Evolutionary conservation across 2,888 invertebrate species (phyloP).

Genomic region (Agrochola circellaris): DNA sequence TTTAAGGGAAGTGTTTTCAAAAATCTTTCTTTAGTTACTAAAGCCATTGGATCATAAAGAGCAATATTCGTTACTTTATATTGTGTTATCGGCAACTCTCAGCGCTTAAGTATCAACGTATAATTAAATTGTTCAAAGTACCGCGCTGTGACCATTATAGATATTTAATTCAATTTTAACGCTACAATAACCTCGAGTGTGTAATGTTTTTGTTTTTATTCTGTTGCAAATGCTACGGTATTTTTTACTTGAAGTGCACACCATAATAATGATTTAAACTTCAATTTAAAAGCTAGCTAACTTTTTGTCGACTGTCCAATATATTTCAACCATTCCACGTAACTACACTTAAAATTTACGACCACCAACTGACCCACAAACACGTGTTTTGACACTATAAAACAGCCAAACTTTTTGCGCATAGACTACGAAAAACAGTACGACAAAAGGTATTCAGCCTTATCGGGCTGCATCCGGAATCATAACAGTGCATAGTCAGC

Average conservation of each 20-base stretch:
- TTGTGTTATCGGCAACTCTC: conserved; percentile 3
- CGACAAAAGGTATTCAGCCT: conserved; percentile 48
- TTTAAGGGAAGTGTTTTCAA: background rate
- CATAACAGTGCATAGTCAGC: conserved; percentile 64
- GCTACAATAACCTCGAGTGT: conserved; percentile 12
- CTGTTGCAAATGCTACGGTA: background rate
- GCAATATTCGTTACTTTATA: conserved; percentile 3
- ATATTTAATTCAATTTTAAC: conserved; percentile 30
- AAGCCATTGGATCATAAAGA: conserved; percentile 3
- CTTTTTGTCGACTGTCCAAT: background rate
- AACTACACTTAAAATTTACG: conserved; percentile 34
- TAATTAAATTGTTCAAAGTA: conserved; percentile 33
- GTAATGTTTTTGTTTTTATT: background rate
- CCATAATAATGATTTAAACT: background rate
- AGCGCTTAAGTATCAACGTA: conserved; percentile 18
- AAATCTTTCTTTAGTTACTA: background rate
- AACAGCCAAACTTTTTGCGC: conserved; percentile 59
- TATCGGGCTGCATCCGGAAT: conserved; percentile 66
- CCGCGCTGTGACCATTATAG: conserved; percentile 10
- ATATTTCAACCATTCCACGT: conserved; percentile 11
- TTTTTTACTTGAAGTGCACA: background rate
- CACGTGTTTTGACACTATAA: conserved; percentile 56
- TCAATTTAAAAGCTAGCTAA: background rate
- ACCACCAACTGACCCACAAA: conserved; percentile 44
- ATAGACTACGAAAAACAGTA: conserved; percentile 34